Evolutionary conservation across 2,888 invertebrate species (phyloP).

Genomic region (Germaria angustata): DNA sequence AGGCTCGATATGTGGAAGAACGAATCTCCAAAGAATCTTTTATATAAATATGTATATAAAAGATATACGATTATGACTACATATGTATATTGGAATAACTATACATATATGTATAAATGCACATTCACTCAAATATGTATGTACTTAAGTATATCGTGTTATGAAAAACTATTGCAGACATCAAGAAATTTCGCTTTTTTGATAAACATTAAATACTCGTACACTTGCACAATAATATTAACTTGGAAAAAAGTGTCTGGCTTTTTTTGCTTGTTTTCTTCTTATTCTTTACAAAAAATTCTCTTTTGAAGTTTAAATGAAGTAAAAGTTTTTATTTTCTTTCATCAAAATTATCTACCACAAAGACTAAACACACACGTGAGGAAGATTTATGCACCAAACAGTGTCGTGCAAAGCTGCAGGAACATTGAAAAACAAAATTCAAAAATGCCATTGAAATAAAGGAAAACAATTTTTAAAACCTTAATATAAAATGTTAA

Average conservation of each 20-base stretch:
- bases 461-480: no score
- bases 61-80: slow-evolving; percentile 25
- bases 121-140: slow-evolving; percentile 15
- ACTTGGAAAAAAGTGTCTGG: slow-evolving; percentile 58
- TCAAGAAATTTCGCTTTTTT: slow-evolving; percentile 72
- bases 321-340: slow-evolving; percentile 59
- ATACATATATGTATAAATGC: not conserved
- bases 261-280: slow-evolving; percentile 25
- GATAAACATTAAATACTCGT: slow-evolving; percentile 44
- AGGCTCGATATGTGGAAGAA: no score
- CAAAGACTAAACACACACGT: slow-evolving; percentile 24
- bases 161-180: slow-evolving; percentile 74
- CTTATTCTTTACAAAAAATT: slow-evolving; percentile 33
- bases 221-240: slow-evolving; percentile 37
- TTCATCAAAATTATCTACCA: slow-evolving; percentile 53
- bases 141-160: slow-evolving; percentile 31
- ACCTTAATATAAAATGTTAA: no score
- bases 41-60: slow-evolving; percentile 5
- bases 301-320: slow-evolving; percentile 60
- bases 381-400: not conserved
- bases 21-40: slow-evolving; percentile 20
- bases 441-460: no score
- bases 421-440: no score
- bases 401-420: not conserved
- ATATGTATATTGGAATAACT: no score